Evolutionary conservation across 2,113 vertebrate species (phyloP).

Genomic region (Ptyas mucosa): DNA sequence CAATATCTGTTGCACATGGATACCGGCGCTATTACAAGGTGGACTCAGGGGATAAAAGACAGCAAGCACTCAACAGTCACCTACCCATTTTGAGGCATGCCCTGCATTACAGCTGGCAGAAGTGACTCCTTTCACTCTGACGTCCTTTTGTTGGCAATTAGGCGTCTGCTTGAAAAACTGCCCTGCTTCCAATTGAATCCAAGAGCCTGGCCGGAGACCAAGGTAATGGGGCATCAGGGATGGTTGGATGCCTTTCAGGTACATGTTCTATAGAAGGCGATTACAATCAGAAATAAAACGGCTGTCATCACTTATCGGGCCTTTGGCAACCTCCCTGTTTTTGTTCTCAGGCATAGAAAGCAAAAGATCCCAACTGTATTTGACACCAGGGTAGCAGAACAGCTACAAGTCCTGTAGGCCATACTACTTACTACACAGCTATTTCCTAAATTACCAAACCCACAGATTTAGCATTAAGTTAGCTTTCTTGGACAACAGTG

Average conservation of each 20-base stretch:
- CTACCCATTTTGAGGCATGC: constrained; percentile 58
- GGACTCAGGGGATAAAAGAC: constrained; percentile 64
- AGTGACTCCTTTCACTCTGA: constrained; percentile 34
- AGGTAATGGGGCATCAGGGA: constrained; percentile 1
- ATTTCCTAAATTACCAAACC: constrained; percentile 26
- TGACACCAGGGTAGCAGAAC: neutral
- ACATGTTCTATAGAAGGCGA: neutral
- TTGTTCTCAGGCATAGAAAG: neutral
- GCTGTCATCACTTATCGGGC: neutral
- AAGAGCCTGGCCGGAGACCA: neutral
- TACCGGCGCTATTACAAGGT: constrained; percentile 70
- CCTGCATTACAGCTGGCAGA: constrained; percentile 27
- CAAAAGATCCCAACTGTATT: neutral
- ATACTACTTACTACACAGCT: neutral
- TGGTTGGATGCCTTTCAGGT: neutral
- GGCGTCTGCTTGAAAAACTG: neutral
- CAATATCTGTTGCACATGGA: constrained; percentile 76
- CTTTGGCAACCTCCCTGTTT: neutral
- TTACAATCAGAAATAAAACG: neutral
- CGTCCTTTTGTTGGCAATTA: constrained; percentile 38
- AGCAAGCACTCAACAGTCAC: constrained; percentile 50
- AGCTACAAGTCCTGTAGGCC: neutral
- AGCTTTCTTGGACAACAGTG: neutral
- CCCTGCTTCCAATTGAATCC: neutral
- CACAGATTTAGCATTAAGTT: neutral